Percentiles rank a stretch among this genome's conserved stretches.
phyloP scores from a whole-genome alignment of 2,113 vertebrate genomes.

The Colossoma macropomum region DNA sequence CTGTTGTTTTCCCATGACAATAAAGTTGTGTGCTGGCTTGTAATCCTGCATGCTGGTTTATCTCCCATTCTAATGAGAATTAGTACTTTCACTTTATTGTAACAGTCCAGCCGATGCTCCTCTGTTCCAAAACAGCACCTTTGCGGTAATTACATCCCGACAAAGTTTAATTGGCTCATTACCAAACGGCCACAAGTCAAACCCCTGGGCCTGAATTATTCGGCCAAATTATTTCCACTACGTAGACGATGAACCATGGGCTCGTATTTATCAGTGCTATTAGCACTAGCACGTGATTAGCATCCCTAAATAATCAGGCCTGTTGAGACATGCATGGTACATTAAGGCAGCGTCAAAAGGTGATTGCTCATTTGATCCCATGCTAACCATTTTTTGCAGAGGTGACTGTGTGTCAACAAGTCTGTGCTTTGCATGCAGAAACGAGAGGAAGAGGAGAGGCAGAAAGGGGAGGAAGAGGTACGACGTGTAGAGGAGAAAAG shows the following conservation, averaged over 20 bases:
- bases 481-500: slow-evolving; percentile 79
- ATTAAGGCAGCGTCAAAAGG: background rate
- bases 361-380: background rate
- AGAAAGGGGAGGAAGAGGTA: slow-evolving; percentile 81
- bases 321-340: background rate
- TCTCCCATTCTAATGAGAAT: too few relatives aligned
- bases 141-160: slow-evolving; percentile 39
- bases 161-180: slow-evolving; percentile 41
- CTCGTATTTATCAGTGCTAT: slow-evolving; percentile 31
- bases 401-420: background rate
- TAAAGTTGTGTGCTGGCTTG: too few relatives aligned
- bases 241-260: slow-evolving; percentile 31
- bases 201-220: slow-evolving; percentile 47
- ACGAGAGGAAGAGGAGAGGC: slow-evolving; percentile 83
- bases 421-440: slow-evolving; percentile 66
- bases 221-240: slow-evolving; percentile 48
- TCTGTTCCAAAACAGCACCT: slow-evolving; percentile 5
- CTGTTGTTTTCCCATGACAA: too few relatives aligned
- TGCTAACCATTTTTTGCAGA: background rate
- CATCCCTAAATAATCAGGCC: background rate
- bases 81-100: slow-evolving; percentile 7
- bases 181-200: slow-evolving; percentile 26
- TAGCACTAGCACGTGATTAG: background rate
- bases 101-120: background rate
- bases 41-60: too few relatives aligned